Evolutionary conservation across 2,797 vertebrate species (phyloP).

Genomic region (Florisuga fusca): DNA sequence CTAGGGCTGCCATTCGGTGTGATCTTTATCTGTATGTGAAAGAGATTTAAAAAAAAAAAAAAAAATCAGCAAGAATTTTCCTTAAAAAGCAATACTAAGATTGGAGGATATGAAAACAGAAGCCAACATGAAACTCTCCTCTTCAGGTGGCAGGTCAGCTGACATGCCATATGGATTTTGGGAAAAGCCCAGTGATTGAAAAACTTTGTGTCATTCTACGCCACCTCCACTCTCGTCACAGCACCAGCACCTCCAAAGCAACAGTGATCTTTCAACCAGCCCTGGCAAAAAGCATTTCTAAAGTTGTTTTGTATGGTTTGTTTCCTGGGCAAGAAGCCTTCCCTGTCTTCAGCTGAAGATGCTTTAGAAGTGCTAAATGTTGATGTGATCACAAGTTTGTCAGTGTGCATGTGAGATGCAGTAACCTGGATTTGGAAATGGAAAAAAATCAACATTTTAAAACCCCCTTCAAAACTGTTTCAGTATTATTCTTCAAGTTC

Average conservation of each 20-base stretch:
- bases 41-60: neutral
- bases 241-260: neutral
- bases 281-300: neutral
- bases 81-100: neutral
- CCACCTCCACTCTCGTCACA: neutral
- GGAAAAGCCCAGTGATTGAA: neutral
- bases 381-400: neutral
- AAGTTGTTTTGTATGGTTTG: accelerated
- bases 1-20: neutral
- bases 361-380: neutral
- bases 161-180: neutral
- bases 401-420: neutral
- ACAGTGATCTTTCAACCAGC: neutral
- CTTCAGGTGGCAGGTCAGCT: neutral
- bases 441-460: neutral
- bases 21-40: neutral
- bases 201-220: accelerated
- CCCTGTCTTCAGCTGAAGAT: neutral
- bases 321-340: neutral
- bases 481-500: neutral
- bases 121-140: neutral
- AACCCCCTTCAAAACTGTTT: neutral
- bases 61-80: neutral
- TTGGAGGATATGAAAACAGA: neutral
- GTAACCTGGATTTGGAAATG: neutral